Evolutionary conservation across 1,140 invertebrate genomes (phyloP), one percentile per base, ranked within the genome.

Genomic region (Campoletis sonorensis): DNA sequence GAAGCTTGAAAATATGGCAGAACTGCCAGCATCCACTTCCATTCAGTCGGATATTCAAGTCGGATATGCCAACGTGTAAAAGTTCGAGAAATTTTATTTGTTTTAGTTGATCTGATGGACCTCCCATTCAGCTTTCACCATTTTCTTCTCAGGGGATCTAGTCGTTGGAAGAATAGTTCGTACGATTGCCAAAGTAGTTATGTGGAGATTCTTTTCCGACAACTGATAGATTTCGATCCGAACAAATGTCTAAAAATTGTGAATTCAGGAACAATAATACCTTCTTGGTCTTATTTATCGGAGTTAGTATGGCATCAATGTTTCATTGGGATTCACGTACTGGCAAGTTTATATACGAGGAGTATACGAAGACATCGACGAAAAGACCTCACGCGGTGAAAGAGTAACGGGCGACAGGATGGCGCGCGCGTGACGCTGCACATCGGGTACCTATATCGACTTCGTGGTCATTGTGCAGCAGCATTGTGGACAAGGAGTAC

Each of bases 401-500:
- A 82, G 85, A 82, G 80, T 77, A 86, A 87, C 78, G 82, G 86
- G 84, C 85, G 85, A 88, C 88, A 86, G 87, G 85, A 84, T 83
- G 85, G 86, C 85, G 85, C 83, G 85, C 87, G 82, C 87, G 87
- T 89, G 88, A 89, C 84, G 85, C 79, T 89, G 87, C 86, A 88
- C 85, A 84, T 87, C 79, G 84, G 84, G 79, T 33, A 64, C 79
- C 16, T 75, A 70, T 33, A 85, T 85, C 86, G 83, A 84, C 79
- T 82, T 79, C 81, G 83, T 84, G 84, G 80, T 87, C 85, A 88
- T 88, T 89, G 88, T 89, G 85, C 86, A 83, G 75, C 76, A 81
- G 76, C 79, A 58, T 82, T 76, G 67, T 70, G 77, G 61, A 68
- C 81, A 26, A 78, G 58, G 30, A 78, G 45, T 49, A 77, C 30